These are phyloP conservation scores for Dissostichus mawsoni DNA, from an alignment of 2,113 vertebrate species.

Conservation along the genomic window DNA sequence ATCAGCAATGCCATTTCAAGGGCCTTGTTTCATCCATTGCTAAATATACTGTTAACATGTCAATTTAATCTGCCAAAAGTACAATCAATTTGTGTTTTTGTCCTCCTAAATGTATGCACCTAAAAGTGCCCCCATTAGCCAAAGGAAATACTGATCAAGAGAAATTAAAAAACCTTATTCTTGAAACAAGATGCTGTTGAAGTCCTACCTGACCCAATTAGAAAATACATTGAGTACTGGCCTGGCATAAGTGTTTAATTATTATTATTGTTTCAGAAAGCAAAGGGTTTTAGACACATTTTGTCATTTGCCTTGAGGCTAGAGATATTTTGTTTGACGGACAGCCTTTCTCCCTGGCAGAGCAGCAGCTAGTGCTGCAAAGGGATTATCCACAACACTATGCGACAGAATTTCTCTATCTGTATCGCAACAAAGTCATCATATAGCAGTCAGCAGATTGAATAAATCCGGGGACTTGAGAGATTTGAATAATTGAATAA, in stretches of 20 bases:
- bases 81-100: too few species aligned
- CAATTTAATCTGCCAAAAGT: too few species aligned
- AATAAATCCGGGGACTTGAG: background rate
- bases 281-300: slow-evolving; percentile 13
- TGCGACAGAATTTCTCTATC: background rate
- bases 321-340: slow-evolving; percentile 6
- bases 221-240: too few species aligned
- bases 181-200: background rate
- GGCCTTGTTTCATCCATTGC: too few species aligned
- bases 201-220: background rate
- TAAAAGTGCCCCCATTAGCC: background rate
- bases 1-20: too few species aligned
- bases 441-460: background rate
- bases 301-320: slow-evolving; percentile 41
- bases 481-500: slow-evolving; percentile 7
- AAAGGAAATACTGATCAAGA: background rate
- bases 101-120: too few species aligned
- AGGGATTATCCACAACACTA: background rate
- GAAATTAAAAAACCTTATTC: background rate
- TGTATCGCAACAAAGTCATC: slow-evolving; percentile 19
- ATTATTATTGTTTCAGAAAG: slow-evolving; percentile 27
- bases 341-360: slow-evolving; percentile 10
- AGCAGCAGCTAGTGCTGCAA: slow-evolving; percentile 5
- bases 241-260: background rate
- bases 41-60: too few species aligned